These are phyloP conservation scores for Mellivora capensis DNA, from an alignment of 2,113 vertebrate species.

Conservation along the genomic window DNA sequence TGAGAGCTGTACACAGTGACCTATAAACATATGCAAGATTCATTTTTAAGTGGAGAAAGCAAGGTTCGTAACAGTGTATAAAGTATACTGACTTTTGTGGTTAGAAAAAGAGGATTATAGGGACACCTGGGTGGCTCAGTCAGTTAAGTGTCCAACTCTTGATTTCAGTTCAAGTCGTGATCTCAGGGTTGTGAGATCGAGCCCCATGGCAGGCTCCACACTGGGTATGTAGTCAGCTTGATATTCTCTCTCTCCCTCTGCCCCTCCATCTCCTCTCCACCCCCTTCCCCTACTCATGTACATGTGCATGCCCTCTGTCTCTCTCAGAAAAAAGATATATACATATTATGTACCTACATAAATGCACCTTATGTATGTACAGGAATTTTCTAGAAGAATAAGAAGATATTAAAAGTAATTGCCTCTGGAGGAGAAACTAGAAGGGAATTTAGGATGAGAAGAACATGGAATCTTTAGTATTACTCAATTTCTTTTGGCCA, in stretches of 20 bases:
- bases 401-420: background rate
- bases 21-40: background rate
- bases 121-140: background rate
- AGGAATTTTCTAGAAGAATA: conserved; percentile 20
- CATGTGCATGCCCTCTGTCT: background rate
- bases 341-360: background rate
- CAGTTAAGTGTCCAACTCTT: background rate
- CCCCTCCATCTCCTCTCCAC: background rate
- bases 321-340: background rate
- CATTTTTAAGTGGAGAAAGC: background rate
- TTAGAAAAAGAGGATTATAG: background rate
- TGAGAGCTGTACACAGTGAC: background rate
- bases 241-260: background rate
- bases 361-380: background rate
- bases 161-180: background rate
- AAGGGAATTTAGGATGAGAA: background rate
- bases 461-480: background rate
- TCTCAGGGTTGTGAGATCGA: background rate
- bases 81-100: background rate
- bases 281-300: background rate
- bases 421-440: background rate
- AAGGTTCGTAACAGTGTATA: background rate
- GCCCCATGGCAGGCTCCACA: background rate
- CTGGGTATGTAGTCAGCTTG: background rate
- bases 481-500: background rate